A percentile compares a stretch with the other conserved stretches of the same genome.
Conservation (phyloP, 1,140 invertebrate species). For the Trypoxylus dichotomus region DNA sequence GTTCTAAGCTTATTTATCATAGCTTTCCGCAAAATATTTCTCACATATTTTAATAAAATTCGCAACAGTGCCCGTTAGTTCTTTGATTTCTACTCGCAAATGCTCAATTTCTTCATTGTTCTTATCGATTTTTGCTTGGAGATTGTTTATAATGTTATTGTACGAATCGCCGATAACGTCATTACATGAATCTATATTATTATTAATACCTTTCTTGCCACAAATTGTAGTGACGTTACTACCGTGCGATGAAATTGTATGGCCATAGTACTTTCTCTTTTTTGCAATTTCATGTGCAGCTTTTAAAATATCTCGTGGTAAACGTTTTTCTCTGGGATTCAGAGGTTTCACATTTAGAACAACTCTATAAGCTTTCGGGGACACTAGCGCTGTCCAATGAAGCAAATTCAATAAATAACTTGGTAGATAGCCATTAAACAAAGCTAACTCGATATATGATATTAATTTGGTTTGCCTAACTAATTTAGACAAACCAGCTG, state of each 20-base stretch:
- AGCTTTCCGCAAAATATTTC: constrained; percentile 30
- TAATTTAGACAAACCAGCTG: constrained; percentile 72
- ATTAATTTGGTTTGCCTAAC: constrained; percentile 78
- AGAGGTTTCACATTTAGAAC: constrained; percentile 77
- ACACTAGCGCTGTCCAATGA: constrained; percentile 72
- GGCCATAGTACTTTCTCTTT: constrained; percentile 67
- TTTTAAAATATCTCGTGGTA: constrained; percentile 74
- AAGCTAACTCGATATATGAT: constrained; percentile 71
- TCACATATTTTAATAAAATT: constrained; percentile 45
- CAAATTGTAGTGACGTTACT: constrained; percentile 56
- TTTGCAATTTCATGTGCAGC: constrained; percentile 75
- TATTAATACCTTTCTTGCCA: constrained; percentile 65
- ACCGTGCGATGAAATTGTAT: constrained; percentile 65
- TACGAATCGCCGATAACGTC: constrained; percentile 56
- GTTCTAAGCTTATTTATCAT: background rate
- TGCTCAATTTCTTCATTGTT: constrained; percentile 63
- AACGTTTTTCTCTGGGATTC: constrained; percentile 76
- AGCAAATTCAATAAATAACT: constrained; percentile 70
- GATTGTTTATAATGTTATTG: constrained; percentile 55
- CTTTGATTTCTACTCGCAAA: constrained; percentile 63
- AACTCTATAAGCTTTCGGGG: constrained; percentile 75
- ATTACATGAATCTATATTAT: constrained; percentile 56
- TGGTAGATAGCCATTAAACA: constrained; percentile 72
- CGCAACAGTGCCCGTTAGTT: constrained; percentile 56
- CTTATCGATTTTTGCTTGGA: constrained; percentile 65